Conservation (phyloP, 2,113 vertebrate species). For the Gobius niger region DNA sequence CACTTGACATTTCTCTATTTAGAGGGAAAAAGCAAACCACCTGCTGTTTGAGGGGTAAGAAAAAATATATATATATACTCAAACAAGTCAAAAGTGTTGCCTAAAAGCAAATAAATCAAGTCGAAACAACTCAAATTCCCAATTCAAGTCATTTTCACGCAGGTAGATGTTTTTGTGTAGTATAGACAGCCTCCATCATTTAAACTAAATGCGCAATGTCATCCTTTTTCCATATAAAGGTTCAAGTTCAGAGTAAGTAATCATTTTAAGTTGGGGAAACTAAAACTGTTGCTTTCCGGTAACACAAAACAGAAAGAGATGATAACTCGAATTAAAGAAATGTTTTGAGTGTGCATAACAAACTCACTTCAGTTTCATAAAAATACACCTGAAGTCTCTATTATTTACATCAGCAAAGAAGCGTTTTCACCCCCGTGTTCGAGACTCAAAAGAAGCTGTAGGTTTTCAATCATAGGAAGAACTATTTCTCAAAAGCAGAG, state of each 20-base stretch:
- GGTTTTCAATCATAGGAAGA: conserved; percentile 89
- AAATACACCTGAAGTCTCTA: conserved; percentile 78
- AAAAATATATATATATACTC: no score
- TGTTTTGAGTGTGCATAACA: conserved; percentile 31
- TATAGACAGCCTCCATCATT: background rate
- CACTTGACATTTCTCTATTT: no score
- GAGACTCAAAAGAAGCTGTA: conserved; percentile 86
- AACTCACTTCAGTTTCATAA: conserved; percentile 65
- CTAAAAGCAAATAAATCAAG: background rate
- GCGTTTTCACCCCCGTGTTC: conserved; percentile 80
- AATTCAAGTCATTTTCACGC: background rate
- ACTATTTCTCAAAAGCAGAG: conserved; percentile 76
- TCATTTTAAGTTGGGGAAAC: no score
- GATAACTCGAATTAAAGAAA: no score
- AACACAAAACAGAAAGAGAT: no score
- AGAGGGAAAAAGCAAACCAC: no score
- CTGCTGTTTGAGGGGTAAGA: no score
- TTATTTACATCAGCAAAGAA: conserved; percentile 73
- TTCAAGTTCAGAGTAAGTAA: no score
- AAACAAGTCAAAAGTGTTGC: no score
- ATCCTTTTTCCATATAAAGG: no score
- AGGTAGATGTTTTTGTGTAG: background rate
- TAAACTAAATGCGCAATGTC: no score
- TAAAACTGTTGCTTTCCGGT: no score
- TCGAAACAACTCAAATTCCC: background rate